These are phyloP conservation scores for Paratrypauchen microcephalus DNA, from an alignment of 2,797 vertebrate species.

Conservation along the genomic window DNA sequence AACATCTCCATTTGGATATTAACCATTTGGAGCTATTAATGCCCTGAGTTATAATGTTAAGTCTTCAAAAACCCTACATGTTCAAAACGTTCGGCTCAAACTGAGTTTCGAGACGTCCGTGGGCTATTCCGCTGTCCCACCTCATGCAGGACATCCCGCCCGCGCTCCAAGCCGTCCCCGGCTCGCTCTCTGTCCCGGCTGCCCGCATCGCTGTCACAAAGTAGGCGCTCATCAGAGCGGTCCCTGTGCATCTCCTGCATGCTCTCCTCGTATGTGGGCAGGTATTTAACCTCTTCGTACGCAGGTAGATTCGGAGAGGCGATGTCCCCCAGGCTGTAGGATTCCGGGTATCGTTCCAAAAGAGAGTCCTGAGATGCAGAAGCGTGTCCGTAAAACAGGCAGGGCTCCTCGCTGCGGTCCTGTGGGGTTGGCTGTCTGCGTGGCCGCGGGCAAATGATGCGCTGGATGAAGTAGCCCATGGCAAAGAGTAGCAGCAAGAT, in stretches of 20 bases:
- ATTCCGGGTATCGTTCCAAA: slow-evolving; percentile 78
- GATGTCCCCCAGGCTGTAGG: slow-evolving; percentile 64
- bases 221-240: slow-evolving; percentile 72
- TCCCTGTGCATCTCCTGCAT: slow-evolving; percentile 80
- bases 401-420: slow-evolving; percentile 71
- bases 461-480: slow-evolving; percentile 92
- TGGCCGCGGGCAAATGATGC: slow-evolving; percentile 88
- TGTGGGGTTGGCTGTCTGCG: slow-evolving; percentile 65
- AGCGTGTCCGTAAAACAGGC: slow-evolving; percentile 73
- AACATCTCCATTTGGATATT: not conserved
- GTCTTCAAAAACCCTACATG: slow-evolving; percentile 26
- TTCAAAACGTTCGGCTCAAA: slow-evolving; percentile 51
- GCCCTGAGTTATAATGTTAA: slow-evolving; percentile 1
- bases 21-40: not conserved
- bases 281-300: slow-evolving; percentile 92
- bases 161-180: slow-evolving; percentile 43
- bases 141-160: slow-evolving; percentile 53
- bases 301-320: slow-evolving; percentile 84
- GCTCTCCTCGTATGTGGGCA: slow-evolving; percentile 94
- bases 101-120: slow-evolving; percentile 74
- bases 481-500: slow-evolving; percentile 90
- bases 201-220: slow-evolving; percentile 41
- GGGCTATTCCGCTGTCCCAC: slow-evolving; percentile 57
- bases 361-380: slow-evolving; percentile 90
- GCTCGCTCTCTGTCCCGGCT: slow-evolving; percentile 34